Evolutionary conservation across 2,888 invertebrate genomes (phyloP).

Genomic region (Xanthia icteritia): DNA sequence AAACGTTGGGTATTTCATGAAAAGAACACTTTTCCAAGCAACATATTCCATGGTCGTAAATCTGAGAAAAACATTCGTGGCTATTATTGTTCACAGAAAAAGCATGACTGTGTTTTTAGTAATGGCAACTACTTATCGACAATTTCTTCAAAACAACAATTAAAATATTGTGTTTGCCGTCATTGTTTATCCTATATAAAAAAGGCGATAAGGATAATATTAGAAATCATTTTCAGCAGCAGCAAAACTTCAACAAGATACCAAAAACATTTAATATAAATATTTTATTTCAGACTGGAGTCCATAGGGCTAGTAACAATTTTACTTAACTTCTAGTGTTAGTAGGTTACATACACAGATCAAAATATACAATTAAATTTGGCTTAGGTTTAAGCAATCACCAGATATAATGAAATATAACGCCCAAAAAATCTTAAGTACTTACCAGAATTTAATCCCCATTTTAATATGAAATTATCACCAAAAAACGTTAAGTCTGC

Average conservation of each 20-base stretch:
- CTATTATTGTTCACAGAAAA: background rate
- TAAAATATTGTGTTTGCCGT: background rate
- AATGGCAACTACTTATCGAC: background rate
- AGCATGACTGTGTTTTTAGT: background rate
- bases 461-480: too few relatives aligned
- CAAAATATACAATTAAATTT: too few relatives aligned
- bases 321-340: too few relatives aligned
- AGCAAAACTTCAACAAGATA: background rate
- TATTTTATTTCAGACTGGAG: too few relatives aligned
- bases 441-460: too few relatives aligned
- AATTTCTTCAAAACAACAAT: background rate
- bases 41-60: background rate
- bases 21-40: background rate
- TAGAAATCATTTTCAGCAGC: background rate
- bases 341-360: too few relatives aligned
- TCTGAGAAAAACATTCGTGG: background rate
- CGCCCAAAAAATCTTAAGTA: too few relatives aligned
- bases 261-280: conserved; percentile 1
- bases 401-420: too few relatives aligned
- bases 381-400: too few relatives aligned
- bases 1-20: background rate
- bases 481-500: too few relatives aligned
- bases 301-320: too few relatives aligned
- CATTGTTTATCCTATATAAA: too few relatives aligned
- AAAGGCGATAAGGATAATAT: background rate